A percentile compares a stretch with the other conserved stretches of the same genome.
Evolutionary conservation across 2,888 invertebrate species (phyloP).

Genomic region (Cheiracanthium punctorium): DNA sequence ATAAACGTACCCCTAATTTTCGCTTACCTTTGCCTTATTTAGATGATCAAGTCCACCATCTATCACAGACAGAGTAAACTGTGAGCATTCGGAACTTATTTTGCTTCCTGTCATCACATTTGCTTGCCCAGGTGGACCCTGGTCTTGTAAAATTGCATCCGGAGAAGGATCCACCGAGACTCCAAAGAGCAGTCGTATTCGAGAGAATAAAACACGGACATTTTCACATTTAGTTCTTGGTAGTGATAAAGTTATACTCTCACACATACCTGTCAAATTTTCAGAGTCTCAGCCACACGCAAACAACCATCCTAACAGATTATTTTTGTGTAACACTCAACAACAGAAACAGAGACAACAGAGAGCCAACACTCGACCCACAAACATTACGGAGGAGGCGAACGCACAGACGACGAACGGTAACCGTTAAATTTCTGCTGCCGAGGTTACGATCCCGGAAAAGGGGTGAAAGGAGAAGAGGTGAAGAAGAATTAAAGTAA

Average conservation of each 20-base stretch:
- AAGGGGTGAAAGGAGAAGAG: too few relatives aligned
- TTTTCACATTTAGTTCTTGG: constrained; percentile 66
- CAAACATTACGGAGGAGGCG: constrained; percentile 58
- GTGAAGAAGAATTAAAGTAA: too few relatives aligned
- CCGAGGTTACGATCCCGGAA: constrained; percentile 6
- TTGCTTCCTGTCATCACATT: constrained; percentile 43
- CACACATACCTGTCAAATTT: constrained; percentile 51
- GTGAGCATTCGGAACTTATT: constrained; percentile 43
- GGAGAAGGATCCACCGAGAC: constrained; percentile 61
- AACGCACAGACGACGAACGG: too few relatives aligned
- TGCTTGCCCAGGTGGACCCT: constrained; percentile 50
- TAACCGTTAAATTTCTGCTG: constrained; percentile 7
- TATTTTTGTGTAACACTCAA: not conserved
- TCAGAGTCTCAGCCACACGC: constrained; percentile 2
- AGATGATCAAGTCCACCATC: constrained; percentile 52
- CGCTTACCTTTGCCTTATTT: constrained; percentile 56
- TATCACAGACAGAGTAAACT: constrained; percentile 44
- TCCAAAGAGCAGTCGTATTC: constrained; percentile 62
- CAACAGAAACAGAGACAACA: not conserved
- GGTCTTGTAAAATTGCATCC: constrained; percentile 44
- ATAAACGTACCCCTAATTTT: too few relatives aligned
- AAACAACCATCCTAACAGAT: not conserved
- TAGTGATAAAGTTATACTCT: constrained; percentile 60
- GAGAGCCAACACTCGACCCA: constrained; percentile 48
- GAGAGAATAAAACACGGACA: constrained; percentile 60